These are phyloP conservation scores for Diadumene lineata DNA, from an alignment of 92 coral and sea anemone species.

Conservation along the genomic window DNA sequence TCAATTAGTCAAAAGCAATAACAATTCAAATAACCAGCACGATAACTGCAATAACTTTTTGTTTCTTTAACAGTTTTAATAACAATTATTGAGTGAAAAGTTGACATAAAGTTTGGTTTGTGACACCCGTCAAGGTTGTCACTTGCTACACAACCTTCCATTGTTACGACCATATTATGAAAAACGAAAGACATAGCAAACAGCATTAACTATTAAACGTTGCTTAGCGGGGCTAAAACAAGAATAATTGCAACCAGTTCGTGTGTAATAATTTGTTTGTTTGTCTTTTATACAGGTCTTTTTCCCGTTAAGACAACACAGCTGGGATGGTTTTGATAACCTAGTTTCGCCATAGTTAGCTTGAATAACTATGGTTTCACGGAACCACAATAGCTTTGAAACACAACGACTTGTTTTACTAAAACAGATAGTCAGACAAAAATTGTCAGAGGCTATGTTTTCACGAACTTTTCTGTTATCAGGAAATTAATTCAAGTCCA, in stretches of 20 bases:
- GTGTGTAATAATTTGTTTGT: not conserved
- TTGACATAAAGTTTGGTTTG: not conserved
- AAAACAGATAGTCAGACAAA: too few species aligned
- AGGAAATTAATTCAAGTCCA: too few species aligned
- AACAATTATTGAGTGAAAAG: not conserved
- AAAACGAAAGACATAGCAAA: not conserved
- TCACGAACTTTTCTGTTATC: too few species aligned
- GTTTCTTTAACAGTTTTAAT: not conserved
- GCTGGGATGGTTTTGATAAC: not conserved
- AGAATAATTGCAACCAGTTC: not conserved
- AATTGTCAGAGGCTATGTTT: too few species aligned
- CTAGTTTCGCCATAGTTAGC: too few species aligned
- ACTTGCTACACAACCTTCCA: too few species aligned
- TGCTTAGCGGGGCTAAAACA: not conserved
- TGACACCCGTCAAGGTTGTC: not conserved
- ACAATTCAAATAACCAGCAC: not conserved
- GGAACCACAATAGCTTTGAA: too few species aligned
- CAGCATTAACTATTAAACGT: not conserved
- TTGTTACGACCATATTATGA: too few species aligned
- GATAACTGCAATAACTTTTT: not conserved
- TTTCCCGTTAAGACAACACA: slow-evolving; percentile 2
- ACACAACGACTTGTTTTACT: too few species aligned
- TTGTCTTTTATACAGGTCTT: not conserved
- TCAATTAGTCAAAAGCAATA: not conserved
- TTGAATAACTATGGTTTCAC: too few species aligned